These are phyloP conservation scores for Ianthella basta DNA, from an alignment of 37 sponge, comb jelly and placozoan species.

Conservation along the genomic window DNA sequence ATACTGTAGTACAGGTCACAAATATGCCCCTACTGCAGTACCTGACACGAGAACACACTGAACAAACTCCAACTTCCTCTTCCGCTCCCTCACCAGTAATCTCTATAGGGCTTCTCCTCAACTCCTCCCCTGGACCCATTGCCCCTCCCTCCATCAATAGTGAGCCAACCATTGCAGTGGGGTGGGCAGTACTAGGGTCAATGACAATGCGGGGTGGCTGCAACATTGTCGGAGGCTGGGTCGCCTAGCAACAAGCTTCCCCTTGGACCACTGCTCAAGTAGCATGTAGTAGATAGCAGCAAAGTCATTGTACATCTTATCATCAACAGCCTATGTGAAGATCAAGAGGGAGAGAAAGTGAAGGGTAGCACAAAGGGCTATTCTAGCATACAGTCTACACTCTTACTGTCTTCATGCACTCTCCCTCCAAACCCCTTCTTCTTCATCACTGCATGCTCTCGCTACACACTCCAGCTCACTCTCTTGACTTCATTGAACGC, in stretches of 20 bases:
- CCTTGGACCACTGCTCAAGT: constrained; percentile 66
- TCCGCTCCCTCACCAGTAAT: background rate
- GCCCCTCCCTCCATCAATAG: background rate
- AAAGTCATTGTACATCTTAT: constrained; percentile 64
- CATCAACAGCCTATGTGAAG: constrained; percentile 62
- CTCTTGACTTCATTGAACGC: background rate
- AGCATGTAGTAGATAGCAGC: constrained; percentile 84
- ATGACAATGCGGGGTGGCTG: constrained; percentile 26
- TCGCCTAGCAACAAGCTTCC: constrained; percentile 37
- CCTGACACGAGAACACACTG: no score
- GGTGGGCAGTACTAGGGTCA: constrained; percentile 22
- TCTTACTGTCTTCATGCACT: no score
- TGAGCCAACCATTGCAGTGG: constrained; percentile 14
- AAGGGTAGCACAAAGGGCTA: background rate
- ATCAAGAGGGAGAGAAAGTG: background rate
- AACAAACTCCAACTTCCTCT: background rate
- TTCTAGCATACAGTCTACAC: no score
- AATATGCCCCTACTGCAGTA: no score
- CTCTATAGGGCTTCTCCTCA: background rate
- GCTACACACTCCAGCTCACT: constrained; percentile 56
- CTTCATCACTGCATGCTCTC: no score
- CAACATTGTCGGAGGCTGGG: background rate
- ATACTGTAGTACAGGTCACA: no score
- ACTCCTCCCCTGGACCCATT: constrained; percentile 15
- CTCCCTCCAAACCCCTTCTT: no score